Base-by-base conservation (phyloP, 2,797 vertebrate species). In the Hyperoplus immaculatus region DNA sequence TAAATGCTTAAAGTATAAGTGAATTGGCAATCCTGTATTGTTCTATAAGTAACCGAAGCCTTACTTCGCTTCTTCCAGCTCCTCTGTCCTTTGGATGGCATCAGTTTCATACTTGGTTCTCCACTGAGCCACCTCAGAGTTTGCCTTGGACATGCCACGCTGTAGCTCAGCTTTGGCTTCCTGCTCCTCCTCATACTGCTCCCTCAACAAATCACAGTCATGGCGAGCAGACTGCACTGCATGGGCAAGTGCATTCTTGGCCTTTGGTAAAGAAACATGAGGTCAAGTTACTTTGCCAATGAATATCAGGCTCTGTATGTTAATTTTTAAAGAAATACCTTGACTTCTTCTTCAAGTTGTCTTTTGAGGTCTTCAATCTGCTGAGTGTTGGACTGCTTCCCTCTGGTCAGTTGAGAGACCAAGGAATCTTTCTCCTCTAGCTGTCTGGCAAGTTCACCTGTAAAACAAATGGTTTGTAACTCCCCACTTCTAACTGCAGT, bases 81-180 rank as follows among this genome's bases (percentile, higher is more conserved):
- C 96, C 80, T 96, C 95, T 0, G 96, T 96, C 56, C 95, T 93
- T 93, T 96, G 96, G 84, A 96, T 96, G 84, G 96, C 96, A 0
- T 96, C 96, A 0, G 96, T 96, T 90, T 96, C 96, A 0, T 96
- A 96, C 89, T 96, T 96, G 50, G 94, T 96, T 77, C 96, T 95
- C 96, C 96, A 96, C 86, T 96, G 95, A 72, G 96, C 96, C 91
- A 96, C 96, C 87, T 96, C 96, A 1, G 93, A 89, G 87, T 96
- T 96, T 81, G 96, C 95, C 89, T 96, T 96, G 80, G 96, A 96
- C 81, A 96, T 92, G 72, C 91, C 38, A 0, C 95, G 91, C 83
- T 96, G 96, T 2, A 96, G 88, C 87, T 96, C 96, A 0, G 92
- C 93, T 74, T 96, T 96, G 69, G 94, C 95, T 63, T 96, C 95